phyloP scores from a whole-genome alignment of 2,113 vertebrate species.

The Oenanthe oenanthe region DNA sequence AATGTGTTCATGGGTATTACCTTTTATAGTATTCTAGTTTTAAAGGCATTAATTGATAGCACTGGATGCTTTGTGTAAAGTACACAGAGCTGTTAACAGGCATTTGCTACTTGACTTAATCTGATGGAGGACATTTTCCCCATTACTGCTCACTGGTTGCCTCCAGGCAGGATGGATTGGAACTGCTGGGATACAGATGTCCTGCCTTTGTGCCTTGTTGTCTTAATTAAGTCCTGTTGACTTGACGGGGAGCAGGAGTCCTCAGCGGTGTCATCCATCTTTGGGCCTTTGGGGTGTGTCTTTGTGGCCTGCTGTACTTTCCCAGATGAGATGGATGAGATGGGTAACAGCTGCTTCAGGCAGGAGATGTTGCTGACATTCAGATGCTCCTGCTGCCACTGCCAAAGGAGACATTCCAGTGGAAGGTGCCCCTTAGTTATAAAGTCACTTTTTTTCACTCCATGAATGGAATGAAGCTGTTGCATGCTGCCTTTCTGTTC shows the following conservation, averaged over 20 bases:
- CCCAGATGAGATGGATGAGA: not conserved
- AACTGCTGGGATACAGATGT: not conserved
- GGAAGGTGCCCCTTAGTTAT: not conserved
- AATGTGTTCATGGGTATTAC: not conserved
- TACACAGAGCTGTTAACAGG: not conserved
- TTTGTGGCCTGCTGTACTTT: not conserved
- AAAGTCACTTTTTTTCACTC: not conserved
- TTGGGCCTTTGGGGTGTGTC: not conserved
- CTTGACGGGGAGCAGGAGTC: not conserved
- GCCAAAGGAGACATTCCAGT: not conserved
- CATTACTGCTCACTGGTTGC: not conserved
- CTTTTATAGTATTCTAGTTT: not conserved
- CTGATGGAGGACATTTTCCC: not conserved
- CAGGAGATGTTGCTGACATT: not conserved
- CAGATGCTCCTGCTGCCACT: not conserved
- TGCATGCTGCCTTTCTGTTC: not conserved
- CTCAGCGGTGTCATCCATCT: not conserved
- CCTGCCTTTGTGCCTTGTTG: not conserved
- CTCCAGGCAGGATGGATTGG: not conserved
- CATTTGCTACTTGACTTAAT: not conserved
- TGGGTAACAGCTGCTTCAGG: not conserved
- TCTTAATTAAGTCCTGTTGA: not conserved
- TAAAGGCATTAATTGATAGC: not conserved
- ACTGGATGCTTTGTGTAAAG: not conserved
- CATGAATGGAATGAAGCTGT: not conserved